Conservation (phyloP, 2,888 invertebrate genomes). For the Acheta domesticus region DNA sequence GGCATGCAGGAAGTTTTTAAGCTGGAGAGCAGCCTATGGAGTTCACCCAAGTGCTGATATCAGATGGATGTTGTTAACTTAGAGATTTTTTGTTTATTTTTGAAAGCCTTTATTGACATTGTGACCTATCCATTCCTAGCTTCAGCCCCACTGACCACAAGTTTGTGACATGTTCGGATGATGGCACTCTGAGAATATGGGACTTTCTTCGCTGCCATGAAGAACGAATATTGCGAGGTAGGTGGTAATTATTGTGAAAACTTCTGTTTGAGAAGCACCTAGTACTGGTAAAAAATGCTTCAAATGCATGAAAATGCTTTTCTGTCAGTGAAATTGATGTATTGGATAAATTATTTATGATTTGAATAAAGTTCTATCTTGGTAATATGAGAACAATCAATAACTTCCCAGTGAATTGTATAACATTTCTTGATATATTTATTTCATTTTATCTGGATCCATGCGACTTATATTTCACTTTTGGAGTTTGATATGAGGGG, state of each 20-base stretch:
- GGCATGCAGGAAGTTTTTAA: no score
- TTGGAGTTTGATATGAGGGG: no score
- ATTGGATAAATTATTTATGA: not conserved
- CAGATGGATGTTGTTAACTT: not conserved
- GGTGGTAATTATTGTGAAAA: slow-evolving; percentile 33
- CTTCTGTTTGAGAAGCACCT: not conserved
- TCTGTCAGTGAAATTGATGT: not conserved
- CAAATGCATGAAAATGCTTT: not conserved
- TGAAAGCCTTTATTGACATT: slow-evolving; percentile 12
- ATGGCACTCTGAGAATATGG: slow-evolving; percentile 97
- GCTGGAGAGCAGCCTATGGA: no score
- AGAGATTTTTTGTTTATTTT: not conserved
- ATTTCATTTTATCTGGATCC: no score
- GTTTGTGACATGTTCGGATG: slow-evolving; percentile 98
- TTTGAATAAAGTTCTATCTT: not conserved
- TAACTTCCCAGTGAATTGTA: no score
- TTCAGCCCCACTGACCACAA: slow-evolving; percentile 99
- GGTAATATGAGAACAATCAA: no score
- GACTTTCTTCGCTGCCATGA: slow-evolving; percentile 96
- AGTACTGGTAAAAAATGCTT: not conserved
- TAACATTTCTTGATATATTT: no score
- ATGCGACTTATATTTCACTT: no score
- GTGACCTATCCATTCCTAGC: slow-evolving; percentile 54
- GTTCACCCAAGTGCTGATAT: not conserved
- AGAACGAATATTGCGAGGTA: slow-evolving; percentile 86